Evolutionary conservation across 2,888 invertebrate species (phyloP).

Genomic region (Synergus itoensis): DNA sequence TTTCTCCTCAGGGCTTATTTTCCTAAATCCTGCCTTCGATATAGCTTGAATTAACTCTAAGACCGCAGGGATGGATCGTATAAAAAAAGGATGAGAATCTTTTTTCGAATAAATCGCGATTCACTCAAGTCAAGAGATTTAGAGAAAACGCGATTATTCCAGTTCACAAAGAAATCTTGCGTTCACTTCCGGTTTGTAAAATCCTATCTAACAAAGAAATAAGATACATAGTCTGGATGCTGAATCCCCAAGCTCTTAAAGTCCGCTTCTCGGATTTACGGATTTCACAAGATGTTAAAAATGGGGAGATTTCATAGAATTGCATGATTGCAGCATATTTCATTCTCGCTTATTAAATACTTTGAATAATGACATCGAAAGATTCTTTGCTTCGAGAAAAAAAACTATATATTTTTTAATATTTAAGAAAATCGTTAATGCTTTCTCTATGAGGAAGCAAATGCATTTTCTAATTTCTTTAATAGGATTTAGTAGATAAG

Average conservation of each 20-base stretch:
- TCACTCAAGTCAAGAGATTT: conserved; percentile 34
- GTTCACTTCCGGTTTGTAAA: conserved; percentile 24
- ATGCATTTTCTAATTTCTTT: too few species aligned
- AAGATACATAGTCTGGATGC: background rate
- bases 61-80: background rate
- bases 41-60: conserved; percentile 12
- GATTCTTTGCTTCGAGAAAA: too few species aligned
- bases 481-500: too few species aligned
- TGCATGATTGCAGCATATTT: background rate
- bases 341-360: background rate
- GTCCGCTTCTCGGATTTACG: background rate
- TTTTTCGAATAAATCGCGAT: conserved; percentile 21
- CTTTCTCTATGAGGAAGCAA: too few species aligned
- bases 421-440: too few species aligned
- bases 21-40: conserved; percentile 1
- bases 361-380: too few species aligned
- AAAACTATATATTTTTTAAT: too few species aligned
- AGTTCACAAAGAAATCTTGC: conserved; percentile 21
- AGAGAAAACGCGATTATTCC: conserved; percentile 13
- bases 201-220: conserved; percentile 29
- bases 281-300: background rate
- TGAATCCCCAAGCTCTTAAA: background rate
- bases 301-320: background rate
- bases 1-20: background rate
- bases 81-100: background rate